Base-by-base conservation (phyloP, 2,888 invertebrate species). In the Petrolisthes cinctipes region DNA sequence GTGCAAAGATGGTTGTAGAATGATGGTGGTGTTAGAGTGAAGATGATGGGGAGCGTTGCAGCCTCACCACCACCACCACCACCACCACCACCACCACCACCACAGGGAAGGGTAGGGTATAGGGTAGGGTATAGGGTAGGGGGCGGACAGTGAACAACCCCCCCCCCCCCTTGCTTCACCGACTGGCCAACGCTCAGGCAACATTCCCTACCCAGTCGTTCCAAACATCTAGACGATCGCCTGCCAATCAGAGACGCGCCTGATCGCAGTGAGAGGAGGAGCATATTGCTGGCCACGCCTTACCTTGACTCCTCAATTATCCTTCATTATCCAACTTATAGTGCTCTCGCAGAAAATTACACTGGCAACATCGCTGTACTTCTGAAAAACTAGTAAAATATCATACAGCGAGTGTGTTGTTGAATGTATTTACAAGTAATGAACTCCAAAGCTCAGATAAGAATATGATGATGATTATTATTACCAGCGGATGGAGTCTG, bases 261-360 rank as follows among this genome's bases (percentile, higher is more conserved):
- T 66, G 75, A 51, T 61, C 61, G 76, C 37, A 61, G 17, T 37
- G 57, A 61, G 83, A 84, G 83, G 83, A 84, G 83, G 83, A 37
- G 83, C 78, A 71, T 53, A n/a, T 7, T 57, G 9, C 61, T 75
- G 57, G 78, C 57, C 83, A 75, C 75, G 51, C 76, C 83, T 73
- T 78, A 56, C 17, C 78, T 78, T 61, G 20, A 78, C 83, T 57
- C 37, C 61, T 51, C 76, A 78, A 84, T 84, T 61, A 83, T 71
- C 83, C 66, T n/a, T 84, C 83, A 78, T 84, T 84, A 84, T 84
- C 83, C 51, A 84, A 57, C 83, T 84, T 20, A 54, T 51, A 82
- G 68, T 82, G 68, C 37, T 71, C 68, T 68, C 53, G 37, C 37
- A 71, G 68, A 82, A 68, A 71, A 82, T 71, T 71, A 51, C 82